Percentiles rank a stretch among this genome's conserved stretches.
phyloP scores from a whole-genome alignment of 2,797 vertebrate genomes.

The Pitangus sulphuratus region DNA sequence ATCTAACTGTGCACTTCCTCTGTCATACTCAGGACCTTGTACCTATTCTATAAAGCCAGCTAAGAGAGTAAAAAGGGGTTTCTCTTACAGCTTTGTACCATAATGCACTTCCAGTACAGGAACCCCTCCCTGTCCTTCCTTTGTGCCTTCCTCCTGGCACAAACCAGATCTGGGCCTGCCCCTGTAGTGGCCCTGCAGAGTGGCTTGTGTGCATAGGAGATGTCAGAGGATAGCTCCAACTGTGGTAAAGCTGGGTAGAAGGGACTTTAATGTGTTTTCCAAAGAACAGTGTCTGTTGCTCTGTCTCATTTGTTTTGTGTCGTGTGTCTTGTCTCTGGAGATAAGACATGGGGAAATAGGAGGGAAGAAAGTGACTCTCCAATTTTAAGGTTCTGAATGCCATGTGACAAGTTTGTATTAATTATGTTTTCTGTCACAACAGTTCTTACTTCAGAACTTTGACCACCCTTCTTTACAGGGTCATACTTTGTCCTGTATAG shows the following conservation, averaged over 20 bases:
- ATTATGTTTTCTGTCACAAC: neutral
- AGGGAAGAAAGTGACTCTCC: neutral
- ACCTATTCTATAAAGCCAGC: neutral
- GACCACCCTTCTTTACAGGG: neutral
- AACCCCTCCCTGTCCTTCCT: neutral
- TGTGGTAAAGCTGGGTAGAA: neutral
- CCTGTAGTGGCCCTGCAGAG: no score
- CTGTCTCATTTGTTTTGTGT: neutral
- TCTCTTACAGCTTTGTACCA: neutral
- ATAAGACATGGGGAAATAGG: neutral
- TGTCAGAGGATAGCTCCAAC: neutral
- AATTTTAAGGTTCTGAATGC: neutral
- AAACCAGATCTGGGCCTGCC: neutral
- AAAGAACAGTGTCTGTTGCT: neutral
- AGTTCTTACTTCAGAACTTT: neutral
- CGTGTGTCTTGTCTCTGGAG: neutral
- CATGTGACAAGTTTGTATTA: neutral
- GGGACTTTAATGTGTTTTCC: neutral
- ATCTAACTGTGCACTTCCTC: accelerated
- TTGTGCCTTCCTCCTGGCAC: neutral
- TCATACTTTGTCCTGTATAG: neutral
- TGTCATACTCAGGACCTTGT: neutral
- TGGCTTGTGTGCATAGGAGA: neutral
- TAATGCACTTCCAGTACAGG: neutral
- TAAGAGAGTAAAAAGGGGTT: neutral